Percentiles rank a stretch among this genome's conserved stretches.
phyloP scores from a whole-genome alignment of 1,140 invertebrate genomes.

The Saccostrea echinata region DNA sequence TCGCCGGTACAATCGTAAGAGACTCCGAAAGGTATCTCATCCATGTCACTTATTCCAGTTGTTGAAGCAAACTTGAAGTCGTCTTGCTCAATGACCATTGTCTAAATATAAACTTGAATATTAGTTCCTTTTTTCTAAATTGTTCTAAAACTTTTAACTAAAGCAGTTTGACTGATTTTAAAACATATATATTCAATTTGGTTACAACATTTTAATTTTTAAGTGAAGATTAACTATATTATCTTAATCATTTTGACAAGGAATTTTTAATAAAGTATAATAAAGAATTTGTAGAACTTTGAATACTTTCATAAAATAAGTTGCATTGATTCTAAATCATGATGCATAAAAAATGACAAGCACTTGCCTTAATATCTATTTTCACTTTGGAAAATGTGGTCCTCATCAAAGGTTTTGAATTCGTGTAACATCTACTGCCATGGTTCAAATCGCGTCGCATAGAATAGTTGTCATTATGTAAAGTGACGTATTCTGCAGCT shows the following conservation, averaged over 20 bases:
- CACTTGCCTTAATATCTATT: background rate
- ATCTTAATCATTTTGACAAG: no score
- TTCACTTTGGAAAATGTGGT: background rate
- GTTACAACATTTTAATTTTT: no score
- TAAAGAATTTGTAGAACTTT: background rate
- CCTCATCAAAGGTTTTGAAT: background rate
- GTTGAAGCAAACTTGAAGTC: background rate
- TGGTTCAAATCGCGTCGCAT: background rate
- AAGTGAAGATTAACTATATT: no score
- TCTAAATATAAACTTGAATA: background rate
- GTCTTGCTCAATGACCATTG: background rate
- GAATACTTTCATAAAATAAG: background rate
- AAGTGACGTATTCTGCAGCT: background rate
- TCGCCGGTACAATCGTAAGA: background rate
- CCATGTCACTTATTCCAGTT: background rate
- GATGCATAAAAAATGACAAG: no score
- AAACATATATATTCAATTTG: no score
- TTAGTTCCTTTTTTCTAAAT: background rate
- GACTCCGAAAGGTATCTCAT: background rate
- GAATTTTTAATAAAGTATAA: background rate
- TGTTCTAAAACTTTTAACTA: no score
- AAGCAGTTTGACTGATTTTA: no score
- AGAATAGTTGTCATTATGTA: background rate
- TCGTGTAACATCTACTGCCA: background rate
- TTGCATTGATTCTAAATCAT: no score